phyloP scores from a whole-genome alignment of 2,888 invertebrate species.

The Megaustenia siamemsis region DNA sequence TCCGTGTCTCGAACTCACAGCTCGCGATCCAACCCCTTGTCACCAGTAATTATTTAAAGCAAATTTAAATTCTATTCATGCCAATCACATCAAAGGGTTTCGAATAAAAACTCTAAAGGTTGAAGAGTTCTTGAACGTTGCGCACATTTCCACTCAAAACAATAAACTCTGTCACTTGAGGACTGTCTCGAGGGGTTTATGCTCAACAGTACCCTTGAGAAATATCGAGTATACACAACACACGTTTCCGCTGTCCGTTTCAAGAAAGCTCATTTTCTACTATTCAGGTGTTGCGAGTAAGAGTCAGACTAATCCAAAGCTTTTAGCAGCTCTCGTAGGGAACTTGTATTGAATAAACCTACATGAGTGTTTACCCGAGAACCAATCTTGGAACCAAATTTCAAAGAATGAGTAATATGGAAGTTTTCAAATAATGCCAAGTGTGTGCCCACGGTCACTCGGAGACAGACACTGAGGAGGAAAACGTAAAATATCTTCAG shows the following conservation, averaged over 20 bases:
- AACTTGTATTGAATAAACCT: conserved; percentile 11
- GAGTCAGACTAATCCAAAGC: conserved; percentile 30
- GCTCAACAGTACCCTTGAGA: not conserved
- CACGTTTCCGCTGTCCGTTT: not conserved
- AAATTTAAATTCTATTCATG: conserved; percentile 45
- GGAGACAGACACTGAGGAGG: not conserved
- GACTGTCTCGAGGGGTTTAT: conserved; percentile 26
- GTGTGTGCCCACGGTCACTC: conserved; percentile 23
- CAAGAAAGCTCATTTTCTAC: conserved; percentile 15
- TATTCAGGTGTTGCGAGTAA: conserved; percentile 21
- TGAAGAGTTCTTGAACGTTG: conserved; percentile 26
- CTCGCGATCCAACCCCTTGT: conserved; percentile 5
- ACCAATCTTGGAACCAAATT: conserved; percentile 23
- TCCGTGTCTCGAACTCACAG: not conserved
- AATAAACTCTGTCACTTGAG: not conserved
- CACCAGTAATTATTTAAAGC: conserved; percentile 34
- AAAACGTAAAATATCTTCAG: not conserved
- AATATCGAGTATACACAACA: conserved; percentile 15
- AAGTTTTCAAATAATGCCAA: not conserved
- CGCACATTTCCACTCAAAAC: conserved; percentile 20
- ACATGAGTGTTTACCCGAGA: conserved; percentile 37
- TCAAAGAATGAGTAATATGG: not conserved
- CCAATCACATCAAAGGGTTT: conserved; percentile 33
- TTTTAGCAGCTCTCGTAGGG: conserved; percentile 9
- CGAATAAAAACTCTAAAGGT: conserved; percentile 19